Evolutionary conservation across 2,113 vertebrate species (phyloP), one percentile per base, ranked within the genome.

Genomic region (Lagopus muta): DNA sequence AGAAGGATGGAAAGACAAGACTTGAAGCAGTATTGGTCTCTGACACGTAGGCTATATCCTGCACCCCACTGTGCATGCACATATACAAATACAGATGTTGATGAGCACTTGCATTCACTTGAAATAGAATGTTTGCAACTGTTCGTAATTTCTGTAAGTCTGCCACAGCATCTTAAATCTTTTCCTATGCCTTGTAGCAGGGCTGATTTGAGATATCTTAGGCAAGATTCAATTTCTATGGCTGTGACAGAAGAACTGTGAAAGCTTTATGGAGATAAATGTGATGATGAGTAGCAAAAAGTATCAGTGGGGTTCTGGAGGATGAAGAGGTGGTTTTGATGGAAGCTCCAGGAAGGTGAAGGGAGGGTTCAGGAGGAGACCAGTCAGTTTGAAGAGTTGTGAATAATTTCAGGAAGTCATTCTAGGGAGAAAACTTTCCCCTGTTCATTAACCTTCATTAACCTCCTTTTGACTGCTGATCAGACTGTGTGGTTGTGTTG

Each of bases 1-100:
- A 89, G 65, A 79, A 79, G 45, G 40, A 19, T 73, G 64, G 52
- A 60, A 82, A 90, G 84, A 61, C 34, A 83, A 85, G 27, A 91
- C 75, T 94, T 91, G 65, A 45, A 86, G 83, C 79, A 69, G 42
- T 30, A 57, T 84, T 4, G 2, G 24, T 30, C 62, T 74, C 27
- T 85, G 11, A 34, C 72, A 34, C 3, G 8, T 13, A 36, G 34
- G 34, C 82, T 88, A 32, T 34, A 81, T 7, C 17, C 22, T 45
- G 73, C 88, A 69, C 90, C 91, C 94, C 50, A 42, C 95, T 83
- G 92, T 85, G 92, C 32, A 0, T 15, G 40, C 65, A 82, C 75
- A 48, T 27, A 7, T 32, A 70, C 54, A 82, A 69, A 91, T 85
- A 76, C 95, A 95, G 95, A 95, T 96, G 95, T 96, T 96, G 82